Percentiles rank a stretch among this genome's conserved stretches.
phyloP scores from a whole-genome alignment of 1,140 invertebrate genomes.

The Pentalonia nigronervosa region DNA sequence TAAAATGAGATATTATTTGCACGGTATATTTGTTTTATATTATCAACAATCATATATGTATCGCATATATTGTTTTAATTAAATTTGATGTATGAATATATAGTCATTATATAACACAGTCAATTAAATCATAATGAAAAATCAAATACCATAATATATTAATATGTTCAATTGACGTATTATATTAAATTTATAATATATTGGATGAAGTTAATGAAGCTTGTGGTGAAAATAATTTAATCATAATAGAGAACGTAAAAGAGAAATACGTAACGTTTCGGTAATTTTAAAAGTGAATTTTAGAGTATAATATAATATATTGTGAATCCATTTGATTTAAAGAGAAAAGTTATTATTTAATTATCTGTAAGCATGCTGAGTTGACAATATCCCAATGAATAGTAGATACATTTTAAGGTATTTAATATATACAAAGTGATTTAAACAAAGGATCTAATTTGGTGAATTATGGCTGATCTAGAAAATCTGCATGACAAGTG shows the following conservation, averaged over 20 bases:
- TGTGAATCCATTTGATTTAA: background rate
- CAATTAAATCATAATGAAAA: background rate
- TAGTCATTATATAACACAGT: too few relatives aligned
- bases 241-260: background rate
- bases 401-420: background rate
- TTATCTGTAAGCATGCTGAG: background rate
- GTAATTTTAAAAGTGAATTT: slow-evolving; percentile 8
- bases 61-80: too few relatives aligned
- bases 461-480: background rate
- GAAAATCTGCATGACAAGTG: slow-evolving; percentile 21
- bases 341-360: slow-evolving; percentile 18
- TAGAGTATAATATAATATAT: background rate
- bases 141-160: background rate
- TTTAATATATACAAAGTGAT: background rate
- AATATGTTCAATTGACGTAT: background rate
- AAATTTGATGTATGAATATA: background rate
- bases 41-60: too few relatives aligned
- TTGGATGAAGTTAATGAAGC: background rate
- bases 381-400: background rate
- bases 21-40: too few relatives aligned
- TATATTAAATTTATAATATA: background rate
- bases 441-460: background rate
- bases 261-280: background rate
- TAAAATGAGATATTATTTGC: too few relatives aligned
- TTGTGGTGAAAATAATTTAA: background rate